A percentile compares a stretch with the other conserved stretches of the same genome.
Conservation (phyloP, 2,888 invertebrate species). For the Aphrophora alni region DNA sequence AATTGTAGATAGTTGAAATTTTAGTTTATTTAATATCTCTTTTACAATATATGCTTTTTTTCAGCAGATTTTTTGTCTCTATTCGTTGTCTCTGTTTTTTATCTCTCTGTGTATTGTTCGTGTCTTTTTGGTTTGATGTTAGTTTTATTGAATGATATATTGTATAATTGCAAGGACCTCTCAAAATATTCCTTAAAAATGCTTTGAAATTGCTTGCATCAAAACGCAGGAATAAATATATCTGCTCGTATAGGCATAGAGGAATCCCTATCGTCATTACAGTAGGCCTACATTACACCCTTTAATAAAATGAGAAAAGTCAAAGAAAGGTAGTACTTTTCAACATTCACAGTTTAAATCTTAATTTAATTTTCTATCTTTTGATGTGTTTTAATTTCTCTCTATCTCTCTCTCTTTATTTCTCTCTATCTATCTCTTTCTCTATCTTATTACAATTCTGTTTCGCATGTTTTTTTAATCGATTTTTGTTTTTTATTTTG, state of each 20-base stretch:
- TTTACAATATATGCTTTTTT: conserved; percentile 20
- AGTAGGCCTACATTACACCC: background rate
- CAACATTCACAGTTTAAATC: conserved; percentile 41
- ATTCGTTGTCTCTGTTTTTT: conserved; percentile 39
- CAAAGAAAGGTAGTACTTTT: conserved; percentile 42
- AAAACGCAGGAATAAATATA: background rate
- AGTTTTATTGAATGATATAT: conserved; percentile 19
- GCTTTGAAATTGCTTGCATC: conserved; percentile 34
- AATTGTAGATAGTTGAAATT: conserved; percentile 34
- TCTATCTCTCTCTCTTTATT: conserved; percentile 47
- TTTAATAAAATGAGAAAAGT: background rate
- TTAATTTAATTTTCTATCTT: conserved; percentile 49
- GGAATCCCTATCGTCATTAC: background rate
- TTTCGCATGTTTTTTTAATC: conserved; percentile 44
- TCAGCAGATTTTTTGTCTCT: conserved; percentile 21
- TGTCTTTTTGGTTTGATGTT: conserved; percentile 44
- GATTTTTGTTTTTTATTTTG: conserved; percentile 47
- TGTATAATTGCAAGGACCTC: conserved; percentile 57
- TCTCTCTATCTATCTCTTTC: conserved; percentile 45
- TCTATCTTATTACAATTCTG: conserved; percentile 41
- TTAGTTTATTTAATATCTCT: conserved; percentile 16
- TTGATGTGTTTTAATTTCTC: conserved; percentile 50
- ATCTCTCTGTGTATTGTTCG: conserved; percentile 40
- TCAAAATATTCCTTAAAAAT: conserved; percentile 58
- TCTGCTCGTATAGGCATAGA: background rate